Base-by-base conservation (phyloP, 2,888 invertebrate species). In the Plagiodera versicolora region DNA sequence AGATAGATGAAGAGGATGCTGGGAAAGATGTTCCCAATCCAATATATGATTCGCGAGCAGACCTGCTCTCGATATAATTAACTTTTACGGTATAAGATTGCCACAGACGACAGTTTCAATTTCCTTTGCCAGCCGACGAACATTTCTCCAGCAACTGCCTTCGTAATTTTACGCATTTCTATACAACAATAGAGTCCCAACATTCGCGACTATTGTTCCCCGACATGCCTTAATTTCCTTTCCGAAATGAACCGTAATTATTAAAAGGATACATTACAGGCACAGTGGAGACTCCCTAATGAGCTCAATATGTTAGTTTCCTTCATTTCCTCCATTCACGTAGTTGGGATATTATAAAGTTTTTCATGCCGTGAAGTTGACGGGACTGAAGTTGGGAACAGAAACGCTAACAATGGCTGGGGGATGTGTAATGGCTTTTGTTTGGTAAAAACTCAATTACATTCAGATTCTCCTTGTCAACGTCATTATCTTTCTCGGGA, bases 251-350 rank as follows among this genome's bases (percentile, higher is more conserved):
- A 24, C 35, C 50, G 56, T 56, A 56, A 56, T 56, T 56, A 56
- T 50, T 56, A 44, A 44, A 56, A 44, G 56, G 50, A 56, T 56
- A 50, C 56, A 32, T 56, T 56, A 39, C 39, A 56, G 56, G 32
- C 50, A 35, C 56, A 28, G 39, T 50, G 56, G 50, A 49, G 28
- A 50, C 44, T 44, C 18, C 11, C 50, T 56, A 50, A 56, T 45
- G 50, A 56, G 56, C 56, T 45, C 45, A 56, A 56, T 56, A 56
- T 56, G 44, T 56, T 56, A 56, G 49, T 56, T 45, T 30, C 39
- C 20, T 49, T 47, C 39, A 47, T 49, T 47, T 56, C 48, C 24
- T 28, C 20, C 30, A 44, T 44, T 16, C 50, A 45, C 45, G 30
- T 56, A 44, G 50, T 56, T 50, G 35, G 45, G 44, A 50, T 50